A percentile compares a stretch with the other conserved stretches of the same genome.
Evolutionary conservation across 2,797 vertebrate genomes (phyloP).

Genomic region (Catharus ustulatus): DNA sequence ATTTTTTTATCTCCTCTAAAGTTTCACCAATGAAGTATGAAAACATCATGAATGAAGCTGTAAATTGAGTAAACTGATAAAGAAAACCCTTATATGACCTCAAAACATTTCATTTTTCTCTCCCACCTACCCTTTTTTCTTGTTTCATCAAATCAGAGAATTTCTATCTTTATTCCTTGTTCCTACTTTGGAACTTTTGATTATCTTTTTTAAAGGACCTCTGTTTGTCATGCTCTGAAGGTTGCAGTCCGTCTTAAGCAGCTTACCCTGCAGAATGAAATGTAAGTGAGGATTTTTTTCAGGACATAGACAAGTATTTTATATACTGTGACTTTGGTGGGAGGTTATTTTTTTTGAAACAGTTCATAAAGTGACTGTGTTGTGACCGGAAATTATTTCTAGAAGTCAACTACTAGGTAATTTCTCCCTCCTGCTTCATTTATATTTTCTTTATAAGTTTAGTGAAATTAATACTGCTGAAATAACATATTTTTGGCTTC

Average conservation of each 20-base stretch:
- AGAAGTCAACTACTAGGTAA: constrained; percentile 6
- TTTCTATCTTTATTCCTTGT: not conserved
- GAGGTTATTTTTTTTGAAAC: constrained; percentile 32
- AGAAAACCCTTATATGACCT: not conserved
- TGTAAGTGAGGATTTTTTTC: constrained; percentile 19
- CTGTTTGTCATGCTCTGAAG: constrained; percentile 1
- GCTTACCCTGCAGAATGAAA: constrained; percentile 8
- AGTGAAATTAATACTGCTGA: constrained; percentile 36
- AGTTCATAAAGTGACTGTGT: constrained; percentile 45
- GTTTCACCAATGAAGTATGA: not conserved
- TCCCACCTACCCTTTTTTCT: not conserved
- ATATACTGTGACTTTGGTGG: constrained; percentile 10
- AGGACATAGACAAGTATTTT: constrained; percentile 22
- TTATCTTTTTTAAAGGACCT: not conserved
- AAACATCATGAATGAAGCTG: not conserved
- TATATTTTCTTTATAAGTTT: constrained; percentile 31
- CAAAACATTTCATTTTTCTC: not conserved
- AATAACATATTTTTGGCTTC: constrained; percentile 25
- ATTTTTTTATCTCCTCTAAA: not conserved
- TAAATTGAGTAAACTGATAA: not conserved
- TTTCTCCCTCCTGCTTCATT: constrained; percentile 12
- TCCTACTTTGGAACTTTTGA: not conserved
- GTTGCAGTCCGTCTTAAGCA: not conserved
- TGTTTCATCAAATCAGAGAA: not conserved
- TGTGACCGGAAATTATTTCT: constrained; percentile 62